Evolutionary conservation across 2,888 invertebrate genomes (phyloP).

Genomic region (Xylota segnis): DNA sequence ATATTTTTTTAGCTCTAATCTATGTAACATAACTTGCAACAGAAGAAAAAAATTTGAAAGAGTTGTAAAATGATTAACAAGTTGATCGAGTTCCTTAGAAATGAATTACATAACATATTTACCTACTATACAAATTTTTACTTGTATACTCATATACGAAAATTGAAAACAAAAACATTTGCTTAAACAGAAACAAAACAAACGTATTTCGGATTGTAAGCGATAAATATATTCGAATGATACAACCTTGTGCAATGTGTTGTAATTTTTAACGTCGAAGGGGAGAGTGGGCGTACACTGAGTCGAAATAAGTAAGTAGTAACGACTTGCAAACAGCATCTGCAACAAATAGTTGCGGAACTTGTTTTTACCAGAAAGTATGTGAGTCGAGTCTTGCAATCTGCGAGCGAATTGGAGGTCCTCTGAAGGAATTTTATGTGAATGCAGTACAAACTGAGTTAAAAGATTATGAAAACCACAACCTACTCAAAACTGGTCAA

Average conservation of each 20-base stretch:
- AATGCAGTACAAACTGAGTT: too few relatives aligned
- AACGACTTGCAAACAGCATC: too few relatives aligned
- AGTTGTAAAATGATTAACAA: neutral
- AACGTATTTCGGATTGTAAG: constrained; percentile 16
- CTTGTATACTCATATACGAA: constrained; percentile 34
- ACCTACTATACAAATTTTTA: constrained; percentile 21
- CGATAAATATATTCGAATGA: constrained; percentile 32
- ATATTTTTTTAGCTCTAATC: neutral
- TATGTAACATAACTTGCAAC: neutral
- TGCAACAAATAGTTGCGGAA: too few relatives aligned
- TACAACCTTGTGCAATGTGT: neutral
- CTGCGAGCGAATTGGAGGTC: too few relatives aligned
- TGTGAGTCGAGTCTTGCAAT: too few relatives aligned
- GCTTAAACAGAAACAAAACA: constrained; percentile 3
- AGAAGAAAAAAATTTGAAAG: neutral
- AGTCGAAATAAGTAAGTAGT: too few relatives aligned
- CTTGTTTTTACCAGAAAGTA: too few relatives aligned
- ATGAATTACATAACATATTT: constrained; percentile 7
- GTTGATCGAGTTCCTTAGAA: constrained; percentile 38
- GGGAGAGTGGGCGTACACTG: neutral
- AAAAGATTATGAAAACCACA: too few relatives aligned
- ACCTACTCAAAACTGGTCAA: too few relatives aligned
- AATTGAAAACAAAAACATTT: constrained; percentile 12
- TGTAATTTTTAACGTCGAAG: neutral
- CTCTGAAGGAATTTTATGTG: too few relatives aligned